These are phyloP conservation scores for Mionectes macconnelli DNA, from an alignment of 2,113 vertebrate genomes.

Conservation along the genomic window DNA sequence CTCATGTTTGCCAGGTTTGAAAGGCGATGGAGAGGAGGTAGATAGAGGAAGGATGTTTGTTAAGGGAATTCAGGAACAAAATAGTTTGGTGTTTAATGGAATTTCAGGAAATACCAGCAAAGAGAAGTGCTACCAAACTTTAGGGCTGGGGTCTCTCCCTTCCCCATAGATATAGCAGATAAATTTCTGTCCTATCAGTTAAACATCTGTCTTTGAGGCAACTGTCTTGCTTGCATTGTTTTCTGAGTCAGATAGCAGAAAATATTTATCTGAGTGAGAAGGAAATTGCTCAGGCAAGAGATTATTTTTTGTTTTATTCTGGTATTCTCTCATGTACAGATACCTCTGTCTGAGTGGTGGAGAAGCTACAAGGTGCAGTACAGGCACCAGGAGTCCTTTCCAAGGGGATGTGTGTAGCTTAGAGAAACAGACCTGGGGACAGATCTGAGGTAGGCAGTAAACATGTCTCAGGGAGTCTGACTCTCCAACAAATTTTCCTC, in stretches of 20 bases:
- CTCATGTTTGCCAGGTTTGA: constrained; percentile 32
- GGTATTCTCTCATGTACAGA: not conserved
- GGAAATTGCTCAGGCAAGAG: not conserved
- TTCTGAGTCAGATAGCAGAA: not conserved
- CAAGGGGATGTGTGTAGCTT: not conserved
- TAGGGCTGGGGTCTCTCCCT: not conserved
- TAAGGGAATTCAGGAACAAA: not conserved
- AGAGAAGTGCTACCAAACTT: not conserved
- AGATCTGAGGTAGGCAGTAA: not conserved
- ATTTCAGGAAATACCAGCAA: not conserved
- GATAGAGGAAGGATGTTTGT: not conserved
- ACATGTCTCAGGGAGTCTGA: not conserved
- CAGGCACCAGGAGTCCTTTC: not conserved
- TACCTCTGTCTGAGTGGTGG: not conserved
- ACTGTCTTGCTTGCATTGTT: not conserved
- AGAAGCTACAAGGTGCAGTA: not conserved
- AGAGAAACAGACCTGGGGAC: not conserved
- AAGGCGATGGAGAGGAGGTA: not conserved
- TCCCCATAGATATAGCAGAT: not conserved
- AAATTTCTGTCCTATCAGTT: not conserved
- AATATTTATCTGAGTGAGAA: not conserved
- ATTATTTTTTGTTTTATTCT: not conserved
- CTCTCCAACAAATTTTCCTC: not conserved
- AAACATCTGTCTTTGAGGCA: not conserved
- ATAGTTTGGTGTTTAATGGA: constrained; percentile 51